Evolutionary conservation across 2,888 invertebrate genomes (phyloP).

Genomic region (Eucriotettix oculatus): DNA sequence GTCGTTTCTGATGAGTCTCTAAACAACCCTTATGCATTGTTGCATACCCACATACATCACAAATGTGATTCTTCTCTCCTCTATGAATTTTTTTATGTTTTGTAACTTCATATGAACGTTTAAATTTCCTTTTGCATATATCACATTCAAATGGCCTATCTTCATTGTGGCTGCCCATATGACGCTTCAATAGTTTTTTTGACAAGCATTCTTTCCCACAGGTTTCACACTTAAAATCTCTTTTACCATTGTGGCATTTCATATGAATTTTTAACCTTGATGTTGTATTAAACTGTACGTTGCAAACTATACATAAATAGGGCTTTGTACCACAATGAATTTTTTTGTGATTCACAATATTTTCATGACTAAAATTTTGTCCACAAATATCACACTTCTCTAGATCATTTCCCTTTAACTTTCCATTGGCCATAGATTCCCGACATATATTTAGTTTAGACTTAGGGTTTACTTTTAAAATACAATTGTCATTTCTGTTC

Average conservation of each 20-base stretch:
- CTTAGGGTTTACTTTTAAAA: no score
- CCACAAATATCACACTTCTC: no score
- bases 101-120: slow-evolving; percentile 4
- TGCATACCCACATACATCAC: slow-evolving; percentile 8
- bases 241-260: not conserved
- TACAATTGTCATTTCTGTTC: no score
- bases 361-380: no score
- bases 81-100: slow-evolving; percentile 10
- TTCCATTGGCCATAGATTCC: no score
- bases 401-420: not conserved
- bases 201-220: no score
- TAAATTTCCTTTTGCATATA: slow-evolving; percentile 17
- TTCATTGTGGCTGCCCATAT: no score
- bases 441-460: no score
- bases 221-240: not conserved
- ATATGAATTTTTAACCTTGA: not conserved
- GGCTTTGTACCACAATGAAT: slow-evolving; percentile 5
- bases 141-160: slow-evolving; percentile 14
- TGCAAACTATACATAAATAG: slow-evolving; percentile 5
- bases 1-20: slow-evolving; percentile 9
- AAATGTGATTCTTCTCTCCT: slow-evolving; percentile 7
- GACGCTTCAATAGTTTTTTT: no score
- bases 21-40: slow-evolving; percentile 8
- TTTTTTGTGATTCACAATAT: slow-evolving; percentile 1
- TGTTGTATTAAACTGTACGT: slow-evolving; percentile 2